Percentiles rank a stretch among this genome's conserved stretches.
phyloP scores from a whole-genome alignment of 2,888 invertebrate genomes.

The Cheiracanthium punctorium region DNA sequence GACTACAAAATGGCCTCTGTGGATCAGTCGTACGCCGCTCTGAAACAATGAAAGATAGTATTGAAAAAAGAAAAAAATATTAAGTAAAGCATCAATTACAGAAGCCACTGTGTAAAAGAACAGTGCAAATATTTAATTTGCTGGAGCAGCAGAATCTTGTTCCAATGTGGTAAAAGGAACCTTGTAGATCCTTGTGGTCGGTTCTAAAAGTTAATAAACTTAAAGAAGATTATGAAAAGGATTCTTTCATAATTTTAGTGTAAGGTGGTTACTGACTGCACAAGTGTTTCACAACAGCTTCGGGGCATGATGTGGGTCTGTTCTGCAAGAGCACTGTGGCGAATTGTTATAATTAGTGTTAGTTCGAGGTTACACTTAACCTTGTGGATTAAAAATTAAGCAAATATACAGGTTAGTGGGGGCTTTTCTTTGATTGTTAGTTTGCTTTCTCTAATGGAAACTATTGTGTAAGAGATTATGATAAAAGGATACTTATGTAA shows the following conservation, averaged over 20 bases:
- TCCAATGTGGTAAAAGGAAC: neutral
- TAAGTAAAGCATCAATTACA: neutral
- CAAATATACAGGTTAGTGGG: neutral
- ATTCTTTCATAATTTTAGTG: neutral
- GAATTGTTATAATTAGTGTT: neutral
- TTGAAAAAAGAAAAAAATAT: neutral
- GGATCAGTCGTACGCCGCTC: conserved; percentile 4
- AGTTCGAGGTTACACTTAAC: neutral
- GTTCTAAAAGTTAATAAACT: neutral
- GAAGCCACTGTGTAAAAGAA: neutral
- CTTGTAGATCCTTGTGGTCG: neutral
- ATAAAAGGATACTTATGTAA: too few relatives aligned
- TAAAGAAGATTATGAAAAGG: neutral
- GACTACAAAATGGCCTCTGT: neutral
- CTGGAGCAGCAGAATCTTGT: neutral
- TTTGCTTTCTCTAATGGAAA: too few relatives aligned
- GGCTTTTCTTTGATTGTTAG: too few relatives aligned
- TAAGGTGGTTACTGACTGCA: neutral
- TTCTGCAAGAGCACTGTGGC: neutral
- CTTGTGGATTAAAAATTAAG: neutral
- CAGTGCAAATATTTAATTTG: conserved; percentile 12
- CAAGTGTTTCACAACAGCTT: neutral
- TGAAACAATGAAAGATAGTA: too few relatives aligned
- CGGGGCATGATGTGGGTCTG: neutral
- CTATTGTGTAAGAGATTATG: too few relatives aligned